Conservation (phyloP, 2,113 vertebrate genomes). For the Callionymus lyra region DNA sequence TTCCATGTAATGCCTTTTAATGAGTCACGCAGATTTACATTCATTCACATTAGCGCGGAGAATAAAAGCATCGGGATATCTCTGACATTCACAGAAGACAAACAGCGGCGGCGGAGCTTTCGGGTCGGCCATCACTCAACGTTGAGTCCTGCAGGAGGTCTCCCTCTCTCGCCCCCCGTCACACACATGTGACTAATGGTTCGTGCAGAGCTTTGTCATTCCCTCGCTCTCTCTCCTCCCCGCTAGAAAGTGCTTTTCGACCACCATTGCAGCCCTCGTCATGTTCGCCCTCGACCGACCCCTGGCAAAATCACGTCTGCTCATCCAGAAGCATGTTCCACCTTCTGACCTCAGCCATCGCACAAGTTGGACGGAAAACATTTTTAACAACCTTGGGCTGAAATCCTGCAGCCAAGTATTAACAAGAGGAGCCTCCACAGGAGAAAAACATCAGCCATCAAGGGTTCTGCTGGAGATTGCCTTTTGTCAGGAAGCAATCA, state of each 20-base stretch:
- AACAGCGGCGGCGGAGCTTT: conserved; percentile 32
- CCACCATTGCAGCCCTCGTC: conserved; percentile 20
- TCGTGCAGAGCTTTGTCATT: conserved; percentile 32
- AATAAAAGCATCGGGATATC: neutral
- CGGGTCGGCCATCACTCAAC: conserved; percentile 41
- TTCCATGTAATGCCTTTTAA: too few species aligned
- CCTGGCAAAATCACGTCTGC: conserved; percentile 30
- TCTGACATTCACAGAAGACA: conserved; percentile 42
- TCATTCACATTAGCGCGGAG: too few species aligned
- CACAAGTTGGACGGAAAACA: conserved; percentile 28
- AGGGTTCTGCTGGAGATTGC: too few species aligned
- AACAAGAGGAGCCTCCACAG: too few species aligned
- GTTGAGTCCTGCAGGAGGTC: conserved; percentile 30
- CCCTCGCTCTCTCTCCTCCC: too few species aligned
- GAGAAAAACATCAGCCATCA: too few species aligned
- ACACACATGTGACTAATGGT: conserved; percentile 36
- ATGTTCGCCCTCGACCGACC: conserved; percentile 29
- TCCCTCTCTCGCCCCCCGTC: conserved; percentile 19
- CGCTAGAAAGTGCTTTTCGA: too few species aligned
- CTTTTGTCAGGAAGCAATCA: too few species aligned
- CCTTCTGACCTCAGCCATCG: conserved; percentile 15
- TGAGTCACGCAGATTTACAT: too few species aligned
- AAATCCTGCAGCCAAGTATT: too few species aligned
- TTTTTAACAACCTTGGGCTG: conserved; percentile 23
- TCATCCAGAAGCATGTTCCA: conserved; percentile 16